Percentiles rank a stretch among this genome's conserved stretches.
Conservation (phyloP, 2,888 invertebrate genomes). For the Chaetoderma sp. region DNA sequence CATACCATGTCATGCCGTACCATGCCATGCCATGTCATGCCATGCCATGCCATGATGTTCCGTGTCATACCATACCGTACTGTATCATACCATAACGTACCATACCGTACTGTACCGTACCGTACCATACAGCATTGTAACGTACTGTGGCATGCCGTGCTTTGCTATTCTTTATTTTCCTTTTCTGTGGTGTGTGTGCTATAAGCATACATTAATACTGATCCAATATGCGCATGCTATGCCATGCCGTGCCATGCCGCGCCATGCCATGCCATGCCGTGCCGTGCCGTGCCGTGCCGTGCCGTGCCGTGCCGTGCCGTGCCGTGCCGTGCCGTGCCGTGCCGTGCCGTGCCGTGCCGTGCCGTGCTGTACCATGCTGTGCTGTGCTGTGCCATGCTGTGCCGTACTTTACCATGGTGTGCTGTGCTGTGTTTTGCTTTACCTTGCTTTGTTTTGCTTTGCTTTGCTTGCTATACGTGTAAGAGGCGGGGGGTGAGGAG, state of each 20-base stretch:
- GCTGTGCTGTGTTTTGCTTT: no score
- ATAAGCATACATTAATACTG: no score
- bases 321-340: slow-evolving; percentile 21
- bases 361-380: slow-evolving; percentile 25
- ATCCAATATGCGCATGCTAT: no score
- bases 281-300: no score
- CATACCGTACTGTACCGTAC: slow-evolving; percentile 8
- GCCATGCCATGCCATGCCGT: slow-evolving; percentile 19
- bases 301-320: slow-evolving; percentile 21
- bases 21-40: no score
- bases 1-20: slow-evolving; percentile 24
- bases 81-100: slow-evolving; percentile 22
- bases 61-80: slow-evolving; percentile 2
- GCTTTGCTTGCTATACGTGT: no score
- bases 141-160: slow-evolving; percentile 7
- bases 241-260: slow-evolving; percentile 1
- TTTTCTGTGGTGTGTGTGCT: no score
- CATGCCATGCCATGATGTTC: no score
- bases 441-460: no score
- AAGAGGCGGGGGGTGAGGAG: no score
- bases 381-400: slow-evolving; percentile 23
- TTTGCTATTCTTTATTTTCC: no score
- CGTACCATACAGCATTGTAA: slow-evolving; percentile 15
- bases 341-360: slow-evolving; percentile 12
- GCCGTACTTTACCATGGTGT: no score